Evolutionary conservation across 2,888 invertebrate genomes (phyloP), one percentile per base, ranked within the genome.

Genomic region (Chromoteleia sp.): DNA sequence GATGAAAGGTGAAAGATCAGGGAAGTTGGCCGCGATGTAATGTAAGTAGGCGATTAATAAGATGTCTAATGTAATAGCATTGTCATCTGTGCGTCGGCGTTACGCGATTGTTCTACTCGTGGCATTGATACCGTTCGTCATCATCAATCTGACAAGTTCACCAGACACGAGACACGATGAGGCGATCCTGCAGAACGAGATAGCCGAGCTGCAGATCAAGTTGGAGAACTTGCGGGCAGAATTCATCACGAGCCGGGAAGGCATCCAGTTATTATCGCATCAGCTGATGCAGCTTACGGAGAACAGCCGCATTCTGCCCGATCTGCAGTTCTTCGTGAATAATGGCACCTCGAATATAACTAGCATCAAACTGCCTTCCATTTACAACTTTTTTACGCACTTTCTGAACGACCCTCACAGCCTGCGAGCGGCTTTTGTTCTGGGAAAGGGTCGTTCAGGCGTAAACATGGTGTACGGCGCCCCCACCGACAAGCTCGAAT

Each of bases 401-500:
- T 93, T 98, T 48, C 93, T 97, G 84, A 95, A 95, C 82, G 95
- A 96, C 89, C 95, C 96, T 0, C 93, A 94, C 82, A 96, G 96
- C 86, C 92, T 98, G 68, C 93, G 95, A 71, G 97, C 98, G 0
- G 96, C 96, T 7, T 96, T 95, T 90, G 93, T 96, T 85, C 93
- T 97, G 91, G 96, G 95, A 30, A 95, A 95, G 82, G 95, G 95
- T 1, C 93, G 96, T 71, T 93, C 93, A 6, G 96, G 96, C 84
- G 96, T 96, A 0, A 96, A 97, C 56, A 94, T 98, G 79, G 97
- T 98, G 0, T 93, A 98, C 54, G 98, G 97, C 0, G 94, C 98
- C 80, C 98, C 98, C 0, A 98, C 98, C 0, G 98, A 98, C 4
- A 95, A 95, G 86, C 93, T 98, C 43, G 97, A 97, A 83, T 96